These are phyloP conservation scores for Cheirogaleus major DNA, from an alignment of 2,797 vertebrate species.

Conservation along the genomic window DNA sequence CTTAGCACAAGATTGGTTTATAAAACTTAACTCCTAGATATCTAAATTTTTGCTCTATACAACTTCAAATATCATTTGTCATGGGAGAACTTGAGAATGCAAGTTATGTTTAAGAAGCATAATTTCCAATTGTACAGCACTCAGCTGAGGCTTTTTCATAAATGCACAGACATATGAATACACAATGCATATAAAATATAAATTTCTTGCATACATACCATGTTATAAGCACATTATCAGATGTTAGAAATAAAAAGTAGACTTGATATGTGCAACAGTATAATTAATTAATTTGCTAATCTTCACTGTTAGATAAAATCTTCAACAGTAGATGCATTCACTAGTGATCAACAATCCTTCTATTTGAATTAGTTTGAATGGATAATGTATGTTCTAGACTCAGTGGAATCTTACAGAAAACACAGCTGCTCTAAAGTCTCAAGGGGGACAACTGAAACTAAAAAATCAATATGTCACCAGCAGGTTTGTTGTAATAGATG, in stretches of 20 bases:
- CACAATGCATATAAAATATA: not conserved
- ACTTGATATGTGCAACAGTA: not conserved
- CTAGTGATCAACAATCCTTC: not conserved
- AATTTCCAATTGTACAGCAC: not conserved
- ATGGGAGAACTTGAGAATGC: not conserved
- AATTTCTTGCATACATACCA: not conserved
- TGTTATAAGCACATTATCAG: not conserved
- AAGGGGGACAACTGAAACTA: constrained; percentile 71
- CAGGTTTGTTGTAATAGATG: constrained; percentile 78
- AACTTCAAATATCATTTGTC: not conserved
- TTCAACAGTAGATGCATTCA: not conserved
- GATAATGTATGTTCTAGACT: not conserved
- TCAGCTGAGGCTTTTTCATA: not conserved
- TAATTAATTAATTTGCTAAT: constrained; percentile 7
- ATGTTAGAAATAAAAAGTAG: not conserved
- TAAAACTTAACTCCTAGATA: not conserved
- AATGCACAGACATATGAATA: not conserved
- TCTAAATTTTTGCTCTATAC: not conserved
- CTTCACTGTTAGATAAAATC: not conserved
- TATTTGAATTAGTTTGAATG: not conserved
- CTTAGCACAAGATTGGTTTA: not conserved
- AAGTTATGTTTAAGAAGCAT: not conserved
- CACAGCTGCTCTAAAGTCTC: constrained; percentile 78
- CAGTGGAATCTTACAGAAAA: constrained; percentile 45
- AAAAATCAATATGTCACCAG: constrained; percentile 81